Conservation (phyloP, 1,140 invertebrate species). For the Dendroctonus valens region DNA sequence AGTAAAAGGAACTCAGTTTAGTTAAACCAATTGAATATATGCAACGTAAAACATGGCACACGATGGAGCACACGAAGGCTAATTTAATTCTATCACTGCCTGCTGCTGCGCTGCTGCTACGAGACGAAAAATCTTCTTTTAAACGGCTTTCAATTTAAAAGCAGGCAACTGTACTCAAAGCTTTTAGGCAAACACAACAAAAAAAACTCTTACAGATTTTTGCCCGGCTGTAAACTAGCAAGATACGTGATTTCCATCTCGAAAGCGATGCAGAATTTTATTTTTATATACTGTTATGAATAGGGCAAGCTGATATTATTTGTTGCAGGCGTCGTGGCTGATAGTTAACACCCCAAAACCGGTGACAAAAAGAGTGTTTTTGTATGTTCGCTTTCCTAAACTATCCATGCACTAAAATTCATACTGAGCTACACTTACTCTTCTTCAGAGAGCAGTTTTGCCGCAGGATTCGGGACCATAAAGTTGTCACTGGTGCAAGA, state of each 20-base stretch:
- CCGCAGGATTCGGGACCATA: conserved; percentile 5
- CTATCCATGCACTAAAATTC: too few species aligned
- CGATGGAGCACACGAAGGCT: neutral
- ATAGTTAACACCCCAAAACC: too few species aligned
- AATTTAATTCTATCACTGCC: conserved; percentile 17
- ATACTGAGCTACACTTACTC: too few species aligned
- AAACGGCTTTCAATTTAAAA: conserved; percentile 24
- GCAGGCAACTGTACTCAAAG: conserved; percentile 12
- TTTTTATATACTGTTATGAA: conserved; percentile 9
- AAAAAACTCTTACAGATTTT: conserved; percentile 11
- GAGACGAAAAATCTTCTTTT: conserved; percentile 25
- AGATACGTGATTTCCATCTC: conserved; percentile 16
- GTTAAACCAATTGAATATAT: too few species aligned
- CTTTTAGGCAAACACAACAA: conserved; percentile 21
- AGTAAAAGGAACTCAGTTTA: too few species aligned
- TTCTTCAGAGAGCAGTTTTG: neutral
- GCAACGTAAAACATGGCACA: too few species aligned
- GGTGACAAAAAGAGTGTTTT: too few species aligned
- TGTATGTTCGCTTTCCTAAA: too few species aligned
- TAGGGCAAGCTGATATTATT: neutral
- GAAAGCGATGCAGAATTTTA: conserved; percentile 2
- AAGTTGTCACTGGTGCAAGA: conserved; percentile 1
- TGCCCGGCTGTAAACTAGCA: conserved; percentile 6
- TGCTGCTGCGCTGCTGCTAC: neutral
- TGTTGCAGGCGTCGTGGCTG: neutral